Evolutionary conservation across 2,113 vertebrate species (phyloP).

Genomic region (Rhegmatorhina hoffmannsi): DNA sequence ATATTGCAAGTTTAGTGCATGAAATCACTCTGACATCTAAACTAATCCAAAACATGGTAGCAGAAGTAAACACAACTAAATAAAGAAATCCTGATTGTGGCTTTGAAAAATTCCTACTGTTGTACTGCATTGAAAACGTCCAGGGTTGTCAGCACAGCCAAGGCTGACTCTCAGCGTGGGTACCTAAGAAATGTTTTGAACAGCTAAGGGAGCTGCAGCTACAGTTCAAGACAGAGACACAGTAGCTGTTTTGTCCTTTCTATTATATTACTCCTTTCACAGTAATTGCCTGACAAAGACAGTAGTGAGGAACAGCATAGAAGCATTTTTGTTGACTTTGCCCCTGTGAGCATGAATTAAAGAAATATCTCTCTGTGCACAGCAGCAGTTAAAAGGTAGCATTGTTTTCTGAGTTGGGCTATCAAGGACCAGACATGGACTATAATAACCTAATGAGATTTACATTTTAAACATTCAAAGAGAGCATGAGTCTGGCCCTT

Average conservation of each 20-base stretch:
- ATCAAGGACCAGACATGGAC: background rate
- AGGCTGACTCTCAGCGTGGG: background rate
- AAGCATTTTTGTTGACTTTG: conserved; percentile 32
- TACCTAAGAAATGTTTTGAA: background rate
- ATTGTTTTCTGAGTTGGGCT: background rate
- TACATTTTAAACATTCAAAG: background rate
- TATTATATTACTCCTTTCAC: background rate
- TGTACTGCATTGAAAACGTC: conserved; percentile 4
- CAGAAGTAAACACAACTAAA: conserved; percentile 21
- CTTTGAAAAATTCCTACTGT: conserved; percentile 3
- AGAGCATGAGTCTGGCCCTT: background rate
- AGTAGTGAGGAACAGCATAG: background rate
- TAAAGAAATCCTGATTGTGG: background rate
- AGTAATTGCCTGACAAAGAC: conserved; percentile 2
- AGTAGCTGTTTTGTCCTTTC: conserved; percentile 46
- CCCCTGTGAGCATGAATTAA: background rate
- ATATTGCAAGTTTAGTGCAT: background rate
- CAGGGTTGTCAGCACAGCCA: background rate
- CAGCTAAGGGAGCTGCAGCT: background rate
- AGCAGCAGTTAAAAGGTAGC: background rate
- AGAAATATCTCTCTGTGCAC: background rate
- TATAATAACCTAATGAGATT: background rate
- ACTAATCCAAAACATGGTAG: conserved; percentile 36
- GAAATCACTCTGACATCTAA: conserved; percentile 37
- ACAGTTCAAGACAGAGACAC: background rate